Base-by-base conservation (phyloP, 2,888 invertebrate genomes). In the Invenusta paracnida region DNA sequence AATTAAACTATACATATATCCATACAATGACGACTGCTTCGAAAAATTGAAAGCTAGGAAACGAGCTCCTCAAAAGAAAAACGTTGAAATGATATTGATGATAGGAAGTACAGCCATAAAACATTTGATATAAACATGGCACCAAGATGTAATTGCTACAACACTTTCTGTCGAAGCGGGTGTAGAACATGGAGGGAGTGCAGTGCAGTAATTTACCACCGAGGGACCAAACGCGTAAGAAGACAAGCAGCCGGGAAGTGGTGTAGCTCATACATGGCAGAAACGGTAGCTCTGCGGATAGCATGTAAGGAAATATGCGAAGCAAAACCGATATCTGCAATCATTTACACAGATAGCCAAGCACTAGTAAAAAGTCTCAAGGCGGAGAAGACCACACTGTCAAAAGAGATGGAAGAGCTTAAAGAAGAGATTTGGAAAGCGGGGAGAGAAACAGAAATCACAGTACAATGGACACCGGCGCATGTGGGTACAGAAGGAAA, bases 401-500 rank as follows among this genome's bases (percentile, higher is more conserved):
- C 5, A 5, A 79, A 79, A 23, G 11, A 29, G 29, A 28, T 82
- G n/a, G 28, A 82, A 28, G 82, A 5, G 5, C 11, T 29, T 11
- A 82, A 29, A n/a, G 30, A 82, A 29, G 5, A 28, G 11, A 5
- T 29, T 13, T n/a, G 82, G 28, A n/a, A 82, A 23, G 30, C n/a
- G n/a, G n/a, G n/a, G n/a, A n/a, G n/a, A n/a, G n/a, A n/a, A n/a
- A n/a, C n/a, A 11, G 28, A 82, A 17, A 28, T 82, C 27, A 82
- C 82, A 13, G 17, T 82, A 5, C 30, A 82, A 23, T 29, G 29
- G 82, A 27, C 27, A 27, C 27, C 79, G 23, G 79, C 23, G 79
- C 79, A 79, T 23, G 79, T 79, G n/a, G 79, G 82, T 2, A 82
- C 30, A 82, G 28, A 82, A 11, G 82, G 82, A n/a, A 82, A 82